Percentiles rank a stretch among this genome's conserved stretches.
phyloP scores from a whole-genome alignment of 2,113 vertebrate species.

The Heterotilapia buettikoferi region DNA sequence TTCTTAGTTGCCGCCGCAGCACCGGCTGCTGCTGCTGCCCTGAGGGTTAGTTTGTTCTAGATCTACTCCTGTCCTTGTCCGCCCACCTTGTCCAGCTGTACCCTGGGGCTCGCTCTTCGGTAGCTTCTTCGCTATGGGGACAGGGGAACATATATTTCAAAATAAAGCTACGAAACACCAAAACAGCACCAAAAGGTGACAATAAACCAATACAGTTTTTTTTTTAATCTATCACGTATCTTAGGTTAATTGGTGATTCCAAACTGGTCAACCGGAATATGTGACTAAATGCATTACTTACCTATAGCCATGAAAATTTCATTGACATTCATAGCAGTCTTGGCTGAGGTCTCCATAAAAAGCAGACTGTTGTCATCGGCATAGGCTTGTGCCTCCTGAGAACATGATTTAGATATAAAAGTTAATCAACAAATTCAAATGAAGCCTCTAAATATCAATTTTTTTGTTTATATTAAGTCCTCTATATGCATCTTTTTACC shows the following conservation, averaged over 20 bases:
- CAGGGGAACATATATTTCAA: not conserved
- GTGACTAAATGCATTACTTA: constrained; percentile 42
- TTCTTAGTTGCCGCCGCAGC: constrained; percentile 83
- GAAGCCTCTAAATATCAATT: not conserved
- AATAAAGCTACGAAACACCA: not conserved
- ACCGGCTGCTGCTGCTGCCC: constrained; percentile 78
- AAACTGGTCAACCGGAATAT: not conserved
- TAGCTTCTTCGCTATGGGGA: constrained; percentile 86
- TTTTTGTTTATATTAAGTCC: not conserved
- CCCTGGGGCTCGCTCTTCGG: constrained; percentile 89
- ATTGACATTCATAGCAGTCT: constrained; percentile 95
- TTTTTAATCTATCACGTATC: rapidly evolving
- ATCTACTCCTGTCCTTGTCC: constrained; percentile 84
- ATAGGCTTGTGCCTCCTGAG: constrained; percentile 89
- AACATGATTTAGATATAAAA: not conserved
- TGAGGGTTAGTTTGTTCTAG: constrained; percentile 84
- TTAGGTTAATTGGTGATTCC: not conserved
- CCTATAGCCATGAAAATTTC: constrained; percentile 98
- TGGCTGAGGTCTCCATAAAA: constrained; percentile 97
- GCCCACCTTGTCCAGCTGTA: constrained; percentile 73
- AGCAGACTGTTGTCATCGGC: constrained; percentile 95
- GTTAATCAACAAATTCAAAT: not conserved
- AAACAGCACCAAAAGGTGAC: not conserved
- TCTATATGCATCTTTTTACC: constrained; percentile 54
- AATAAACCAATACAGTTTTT: not conserved